Evolutionary conservation across 92 coral and sea anemone species (phyloP).

Genomic region (Zoanthus sansibaricus): DNA sequence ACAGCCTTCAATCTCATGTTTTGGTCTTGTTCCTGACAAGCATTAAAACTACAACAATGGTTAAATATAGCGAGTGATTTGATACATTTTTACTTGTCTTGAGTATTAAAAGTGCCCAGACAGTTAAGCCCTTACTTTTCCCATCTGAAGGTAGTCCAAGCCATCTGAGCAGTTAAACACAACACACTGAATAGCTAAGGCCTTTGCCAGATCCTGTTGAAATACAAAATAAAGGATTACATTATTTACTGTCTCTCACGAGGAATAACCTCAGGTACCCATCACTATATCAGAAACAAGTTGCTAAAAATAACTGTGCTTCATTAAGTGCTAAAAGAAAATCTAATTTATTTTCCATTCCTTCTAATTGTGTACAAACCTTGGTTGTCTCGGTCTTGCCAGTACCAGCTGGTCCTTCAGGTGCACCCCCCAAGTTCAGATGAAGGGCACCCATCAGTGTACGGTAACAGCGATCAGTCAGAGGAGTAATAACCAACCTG

Average conservation of each 20-base stretch:
- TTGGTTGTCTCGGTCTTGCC: conserved; percentile 99
- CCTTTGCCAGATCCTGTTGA: conserved; percentile 95
- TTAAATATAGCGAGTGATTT: too few relatives aligned
- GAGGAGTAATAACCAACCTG: conserved; percentile 98
- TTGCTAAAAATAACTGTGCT: too few relatives aligned
- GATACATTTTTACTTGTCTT: too few relatives aligned
- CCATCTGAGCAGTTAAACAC: conserved; percentile 99
- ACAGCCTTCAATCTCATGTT: too few relatives aligned
- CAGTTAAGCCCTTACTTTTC: conserved; percentile 71
- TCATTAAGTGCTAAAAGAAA: too few relatives aligned
- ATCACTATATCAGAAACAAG: too few relatives aligned
- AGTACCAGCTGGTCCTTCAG: conserved; percentile 99
- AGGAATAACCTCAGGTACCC: too few relatives aligned
- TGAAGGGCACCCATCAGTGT: conserved; percentile 99
- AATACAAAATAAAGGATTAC: background rate
- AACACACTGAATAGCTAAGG: conserved; percentile 98
- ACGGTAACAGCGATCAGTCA: conserved; percentile 99
- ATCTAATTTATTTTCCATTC: background rate
- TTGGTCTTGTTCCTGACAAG: too few relatives aligned
- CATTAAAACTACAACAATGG: too few relatives aligned
- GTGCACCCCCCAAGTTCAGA: conserved; percentile 99
- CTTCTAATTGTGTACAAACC: conserved; percentile 54
- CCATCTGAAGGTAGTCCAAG: conserved; percentile 98
- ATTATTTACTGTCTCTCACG: too few relatives aligned
- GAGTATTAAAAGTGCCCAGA: background rate